Base-by-base conservation (phyloP, 2,113 vertebrate species). In the Microcebus griseorufus region DNA sequence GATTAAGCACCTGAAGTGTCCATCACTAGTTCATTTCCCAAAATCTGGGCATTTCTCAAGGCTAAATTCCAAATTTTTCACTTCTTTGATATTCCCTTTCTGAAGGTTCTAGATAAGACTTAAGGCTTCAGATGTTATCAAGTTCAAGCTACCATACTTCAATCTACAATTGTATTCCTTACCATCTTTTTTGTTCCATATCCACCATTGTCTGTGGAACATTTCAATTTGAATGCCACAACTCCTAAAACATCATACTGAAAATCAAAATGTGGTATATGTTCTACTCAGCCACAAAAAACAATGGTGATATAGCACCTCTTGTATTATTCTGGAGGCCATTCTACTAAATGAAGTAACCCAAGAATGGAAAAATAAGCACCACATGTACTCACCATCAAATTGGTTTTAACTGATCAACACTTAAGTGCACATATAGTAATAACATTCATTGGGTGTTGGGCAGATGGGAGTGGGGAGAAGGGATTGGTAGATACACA, bases 41-140 rank as follows among this genome's bases (percentile, higher is more conserved):
- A 42, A 86, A 16, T 79, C 17, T 82, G 55, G 75, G n/a, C 17
- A 62, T 86, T 82, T 67, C 65, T 67, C 27, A 95, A 92, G 51
- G 60, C 70, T 79, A 58, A 94, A 67, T 93, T 60, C n/a, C 27
- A 79, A 91, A 48, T 10, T 65, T 78, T 81, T 87, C 18, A 62
- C 29, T 85, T 32, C 45, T 80, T 88, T 82, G 79, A 97, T 6
- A 45, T 6, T 48, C 13, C 13, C 14, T 51, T 82, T 93, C 48
- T 86, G 39, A 94, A 96, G 69, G 62, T 86, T 85, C 73, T 89
- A 92, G 67, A n/a, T 51, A 34, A 72, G 48, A 86, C 9, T 95
- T 75, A 32, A 5, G 8, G 29, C 45, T 85, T 92, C 39, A 81
- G 39, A 48, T 58, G 20, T 93, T 73, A 92, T 39, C 45, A 62